Evolutionary conservation across 2,113 vertebrate species (phyloP), one percentile per base, ranked within the genome.

Genomic region (Suricata suricatta): DNA sequence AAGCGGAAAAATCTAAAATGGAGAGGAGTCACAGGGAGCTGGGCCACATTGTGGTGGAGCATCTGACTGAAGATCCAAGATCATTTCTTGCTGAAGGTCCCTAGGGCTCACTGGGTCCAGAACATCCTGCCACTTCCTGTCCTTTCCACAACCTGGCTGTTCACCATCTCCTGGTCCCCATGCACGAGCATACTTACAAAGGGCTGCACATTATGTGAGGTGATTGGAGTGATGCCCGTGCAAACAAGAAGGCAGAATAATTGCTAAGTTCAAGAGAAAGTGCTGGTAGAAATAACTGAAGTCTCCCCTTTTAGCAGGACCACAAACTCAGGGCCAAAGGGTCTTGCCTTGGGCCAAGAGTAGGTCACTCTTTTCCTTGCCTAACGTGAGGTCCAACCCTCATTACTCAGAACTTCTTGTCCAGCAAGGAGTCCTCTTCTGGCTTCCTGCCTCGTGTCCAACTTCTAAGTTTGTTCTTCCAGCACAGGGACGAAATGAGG

Each of bases 241-340:
- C 38, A 87, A 86, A 38, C 8, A 57, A 50, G 80, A 93, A 7
- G 89, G 52, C 33, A 69, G 25, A 90, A 25, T 69, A 16, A 27
- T 6, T 35, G 15, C 63, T 13, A 52, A 25, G 69, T 83, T 91
- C 72, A 29, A 72, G 63, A 91, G 57, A 86, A 29, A 66, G 29
- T 38, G 16, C 27, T 64, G 41, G 31, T 21, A 31, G 50, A 79
- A 91, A 35, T 21, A 38, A 90, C 0, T 57, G 21, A 72, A 81
- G 64, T 88, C 47, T 95, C 25, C 29, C 33, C 27, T 94, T 66
- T 98, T 96, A 97, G 94, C 66, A 96, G 93, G 96, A 98, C 95
- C 89, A 95, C 96, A 97, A 96, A 98, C 96, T 96, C 94, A 95
- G 95, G 88, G 93, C 83, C 96, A 72, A 95, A 94, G 84, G 98